phyloP scores from a whole-genome alignment of 37 sponge, comb jelly and placozoan genomes.

The Bolinopsis microptera region DNA sequence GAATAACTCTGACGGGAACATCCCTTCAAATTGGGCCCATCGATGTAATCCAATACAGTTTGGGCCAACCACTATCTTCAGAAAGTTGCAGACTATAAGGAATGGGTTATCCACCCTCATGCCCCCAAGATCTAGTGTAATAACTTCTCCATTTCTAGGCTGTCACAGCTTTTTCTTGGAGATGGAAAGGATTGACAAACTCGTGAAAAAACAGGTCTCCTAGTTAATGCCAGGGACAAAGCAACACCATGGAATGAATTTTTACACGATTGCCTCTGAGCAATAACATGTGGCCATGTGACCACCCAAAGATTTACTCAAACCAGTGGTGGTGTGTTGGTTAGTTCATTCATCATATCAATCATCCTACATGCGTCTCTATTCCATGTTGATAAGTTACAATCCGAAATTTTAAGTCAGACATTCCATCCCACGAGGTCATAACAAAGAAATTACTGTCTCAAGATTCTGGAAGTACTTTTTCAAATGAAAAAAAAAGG shows the following conservation, averaged over 20 bases:
- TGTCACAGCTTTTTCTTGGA: not conserved
- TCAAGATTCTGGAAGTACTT: not conserved
- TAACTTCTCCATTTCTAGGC: not conserved
- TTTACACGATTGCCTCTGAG: too few relatives aligned
- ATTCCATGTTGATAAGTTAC: not conserved
- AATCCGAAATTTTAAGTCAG: not conserved
- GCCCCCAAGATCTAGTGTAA: not conserved
- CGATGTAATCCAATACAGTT: not conserved
- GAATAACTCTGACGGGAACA: not conserved
- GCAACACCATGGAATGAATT: not conserved
- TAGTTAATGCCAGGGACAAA: not conserved
- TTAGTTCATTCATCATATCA: not conserved
- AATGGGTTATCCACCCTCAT: not conserved
- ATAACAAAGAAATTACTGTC: not conserved
- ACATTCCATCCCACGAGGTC: not conserved
- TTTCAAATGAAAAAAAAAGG: not conserved
- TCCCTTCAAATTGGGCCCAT: not conserved
- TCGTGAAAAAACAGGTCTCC: not conserved
- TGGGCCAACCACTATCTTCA: not conserved
- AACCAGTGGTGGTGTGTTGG: not conserved
- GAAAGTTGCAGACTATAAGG: not conserved
- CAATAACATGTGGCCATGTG: not conserved
- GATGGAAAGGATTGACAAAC: not conserved
- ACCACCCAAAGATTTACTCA: conserved; percentile 17
- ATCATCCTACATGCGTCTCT: not conserved